Evolutionary conservation across 2,113 vertebrate genomes (phyloP).

Genomic region (Uropsilus gracilis): DNA sequence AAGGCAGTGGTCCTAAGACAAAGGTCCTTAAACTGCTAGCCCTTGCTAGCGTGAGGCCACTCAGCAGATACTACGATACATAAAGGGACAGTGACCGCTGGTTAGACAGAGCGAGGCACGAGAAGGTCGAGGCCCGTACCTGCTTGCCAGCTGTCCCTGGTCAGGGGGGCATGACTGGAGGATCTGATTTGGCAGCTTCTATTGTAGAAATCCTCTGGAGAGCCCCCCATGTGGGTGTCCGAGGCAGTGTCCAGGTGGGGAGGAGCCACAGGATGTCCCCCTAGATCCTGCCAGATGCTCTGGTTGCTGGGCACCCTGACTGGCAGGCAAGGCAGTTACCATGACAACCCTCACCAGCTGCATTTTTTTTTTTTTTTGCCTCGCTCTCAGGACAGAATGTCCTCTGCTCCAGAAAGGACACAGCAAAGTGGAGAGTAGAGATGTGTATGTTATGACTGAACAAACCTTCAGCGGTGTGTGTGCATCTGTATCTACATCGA

Average conservation of each 20-base stretch:
- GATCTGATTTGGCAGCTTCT: neutral
- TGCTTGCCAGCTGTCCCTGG: neutral
- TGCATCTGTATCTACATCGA: neutral
- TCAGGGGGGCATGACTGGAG: neutral
- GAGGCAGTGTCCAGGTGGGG: neutral
- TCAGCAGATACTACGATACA: neutral
- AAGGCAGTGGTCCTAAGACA: constrained; percentile 18
- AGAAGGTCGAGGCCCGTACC: neutral
- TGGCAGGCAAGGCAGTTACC: constrained; percentile 65
- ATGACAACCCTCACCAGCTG: constrained; percentile 50
- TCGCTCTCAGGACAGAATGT: constrained; percentile 44
- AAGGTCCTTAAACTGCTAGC: neutral
- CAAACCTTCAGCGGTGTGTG: neutral
- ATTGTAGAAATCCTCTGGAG: constrained; percentile 38
- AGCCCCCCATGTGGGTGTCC: constrained; percentile 6
- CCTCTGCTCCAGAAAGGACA: constrained; percentile 31
- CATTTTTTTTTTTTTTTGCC: constrained; percentile 5
- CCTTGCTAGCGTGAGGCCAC: neutral
- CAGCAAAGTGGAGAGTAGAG: neutral
- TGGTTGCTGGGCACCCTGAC: constrained; percentile 61
- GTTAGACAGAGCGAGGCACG: neutral
- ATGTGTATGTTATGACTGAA: neutral
- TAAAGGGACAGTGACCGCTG: neutral
- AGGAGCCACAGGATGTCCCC: constrained; percentile 45
- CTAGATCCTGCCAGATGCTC: constrained; percentile 65